Percentiles rank a stretch among this genome's conserved stretches.
Evolutionary conservation across 1,140 invertebrate species (phyloP).

Genomic region (Trichogramma pretiosum): DNA sequence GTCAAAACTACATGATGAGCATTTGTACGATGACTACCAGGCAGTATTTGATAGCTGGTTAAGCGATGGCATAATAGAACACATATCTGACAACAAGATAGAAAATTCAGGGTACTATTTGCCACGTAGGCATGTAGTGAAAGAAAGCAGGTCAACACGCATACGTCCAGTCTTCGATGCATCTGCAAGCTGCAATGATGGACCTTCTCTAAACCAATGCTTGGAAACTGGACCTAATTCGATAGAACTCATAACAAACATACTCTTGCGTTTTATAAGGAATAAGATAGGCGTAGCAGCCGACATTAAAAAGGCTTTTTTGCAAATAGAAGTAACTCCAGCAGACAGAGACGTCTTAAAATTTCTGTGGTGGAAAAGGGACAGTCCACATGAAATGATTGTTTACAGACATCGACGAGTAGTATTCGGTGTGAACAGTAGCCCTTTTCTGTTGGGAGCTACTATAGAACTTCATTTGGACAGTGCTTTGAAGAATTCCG

Average conservation of each 20-base stretch:
- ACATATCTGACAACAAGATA: constrained; percentile 20
- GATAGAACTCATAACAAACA: constrained; percentile 12
- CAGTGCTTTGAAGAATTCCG: no score
- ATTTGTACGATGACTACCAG: constrained; percentile 27
- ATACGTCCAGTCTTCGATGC: constrained; percentile 31
- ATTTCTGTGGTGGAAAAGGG: constrained; percentile 22
- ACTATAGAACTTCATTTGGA: constrained; percentile 14
- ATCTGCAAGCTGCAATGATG: constrained; percentile 20
- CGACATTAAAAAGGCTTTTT: constrained; percentile 27
- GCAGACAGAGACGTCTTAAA: constrained; percentile 14
- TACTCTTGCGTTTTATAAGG: constrained; percentile 17
- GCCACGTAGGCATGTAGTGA: constrained; percentile 31
- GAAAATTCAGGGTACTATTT: constrained; percentile 23
- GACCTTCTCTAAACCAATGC: constrained; percentile 34
- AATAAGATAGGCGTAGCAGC: constrained; percentile 20
- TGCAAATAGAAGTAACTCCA: constrained; percentile 12
- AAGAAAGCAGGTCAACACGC: constrained; percentile 23
- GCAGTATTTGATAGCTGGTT: constrained; percentile 29
- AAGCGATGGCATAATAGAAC: constrained; percentile 26
- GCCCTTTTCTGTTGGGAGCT: constrained; percentile 23
- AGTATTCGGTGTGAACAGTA: constrained; percentile 23
- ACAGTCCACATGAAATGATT: constrained; percentile 2
- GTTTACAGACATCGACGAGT: constrained; percentile 10
- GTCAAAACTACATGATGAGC: constrained; percentile 20
- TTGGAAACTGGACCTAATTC: constrained; percentile 27